phyloP scores from a whole-genome alignment of 1,140 invertebrate species.

The Coptotermes formosanus region DNA sequence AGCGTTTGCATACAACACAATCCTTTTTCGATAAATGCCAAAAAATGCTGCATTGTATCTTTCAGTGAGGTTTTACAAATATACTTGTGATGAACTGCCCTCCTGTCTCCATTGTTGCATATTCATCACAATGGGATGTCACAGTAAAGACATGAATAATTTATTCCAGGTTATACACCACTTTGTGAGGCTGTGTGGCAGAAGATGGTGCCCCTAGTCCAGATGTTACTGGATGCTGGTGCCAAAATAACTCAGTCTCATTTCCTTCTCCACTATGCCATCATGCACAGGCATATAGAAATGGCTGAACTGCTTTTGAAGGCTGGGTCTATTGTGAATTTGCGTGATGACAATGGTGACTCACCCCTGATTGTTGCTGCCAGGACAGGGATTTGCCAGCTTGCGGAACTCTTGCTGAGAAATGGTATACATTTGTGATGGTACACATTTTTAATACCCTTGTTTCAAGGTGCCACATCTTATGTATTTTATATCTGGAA shows the following conservation, averaged over 20 bases:
- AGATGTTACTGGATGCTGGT: conserved; percentile 52
- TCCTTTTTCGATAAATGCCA: too few species aligned
- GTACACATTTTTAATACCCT: too few species aligned
- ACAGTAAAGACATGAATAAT: conserved; percentile 3
- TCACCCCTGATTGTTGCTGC: conserved; percentile 64
- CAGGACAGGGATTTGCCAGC: conserved; percentile 51
- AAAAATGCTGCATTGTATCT: too few species aligned
- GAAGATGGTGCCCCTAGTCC: conserved; percentile 47
- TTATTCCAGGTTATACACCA: conserved; percentile 50
- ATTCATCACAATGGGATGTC: too few species aligned
- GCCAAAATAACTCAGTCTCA: conserved; percentile 57
- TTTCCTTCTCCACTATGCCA: conserved; percentile 56
- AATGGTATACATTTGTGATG: conserved; percentile 45
- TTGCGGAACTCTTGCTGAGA: conserved; percentile 51
- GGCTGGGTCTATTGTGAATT: conserved; percentile 53
- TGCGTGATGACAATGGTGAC: conserved; percentile 54
- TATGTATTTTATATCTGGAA: too few species aligned
- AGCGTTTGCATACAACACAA: too few species aligned
- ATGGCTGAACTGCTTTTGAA: conserved; percentile 52
- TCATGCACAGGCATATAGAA: conserved; percentile 50
- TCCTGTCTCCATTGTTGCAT: too few species aligned
- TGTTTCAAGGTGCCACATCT: too few species aligned
- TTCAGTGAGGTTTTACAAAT: too few species aligned
- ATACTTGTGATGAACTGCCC: too few species aligned
- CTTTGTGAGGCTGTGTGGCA: conserved; percentile 56